These are phyloP conservation scores for Chaetodon trifascialis DNA, from an alignment of 2,113 vertebrate genomes.

Conservation along the genomic window DNA sequence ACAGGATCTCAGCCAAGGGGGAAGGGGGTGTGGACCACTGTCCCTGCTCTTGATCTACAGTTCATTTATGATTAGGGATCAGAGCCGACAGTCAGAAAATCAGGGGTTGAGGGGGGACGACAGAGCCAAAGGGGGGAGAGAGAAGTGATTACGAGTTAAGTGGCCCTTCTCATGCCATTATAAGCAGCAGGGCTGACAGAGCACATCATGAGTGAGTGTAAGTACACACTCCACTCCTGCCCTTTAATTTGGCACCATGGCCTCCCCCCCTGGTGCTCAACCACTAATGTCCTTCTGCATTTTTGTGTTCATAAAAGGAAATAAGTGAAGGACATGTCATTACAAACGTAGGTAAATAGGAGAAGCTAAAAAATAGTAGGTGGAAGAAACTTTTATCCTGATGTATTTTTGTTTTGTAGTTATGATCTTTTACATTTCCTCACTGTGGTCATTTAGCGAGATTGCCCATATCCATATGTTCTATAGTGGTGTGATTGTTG, in stretches of 20 bases:
- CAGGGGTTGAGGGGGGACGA: slow-evolving; percentile 45
- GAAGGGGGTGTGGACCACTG: slow-evolving; percentile 74
- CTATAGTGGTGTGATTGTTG: slow-evolving; percentile 8
- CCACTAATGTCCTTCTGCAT: slow-evolving; percentile 74
- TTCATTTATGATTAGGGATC: slow-evolving; percentile 83
- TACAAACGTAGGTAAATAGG: slow-evolving; percentile 45
- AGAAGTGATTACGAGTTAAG: slow-evolving; percentile 84
- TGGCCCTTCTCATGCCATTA: slow-evolving; percentile 82
- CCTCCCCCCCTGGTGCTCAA: slow-evolving; percentile 59
- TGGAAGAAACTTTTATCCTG: background rate
- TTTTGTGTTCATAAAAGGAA: slow-evolving; percentile 68
- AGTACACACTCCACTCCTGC: slow-evolving; percentile 78
- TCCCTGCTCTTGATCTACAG: slow-evolving; percentile 76
- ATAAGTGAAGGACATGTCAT: slow-evolving; percentile 46
- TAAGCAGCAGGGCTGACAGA: slow-evolving; percentile 77
- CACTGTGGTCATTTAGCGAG: background rate
- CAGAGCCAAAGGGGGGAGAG: slow-evolving; percentile 65
- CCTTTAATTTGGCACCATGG: slow-evolving; percentile 80
- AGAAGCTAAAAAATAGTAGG: background rate
- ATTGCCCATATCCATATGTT: background rate
- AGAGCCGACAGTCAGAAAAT: slow-evolving; percentile 72
- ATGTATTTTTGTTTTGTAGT: background rate
- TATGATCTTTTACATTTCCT: background rate
- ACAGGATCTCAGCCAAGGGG: slow-evolving; percentile 67
- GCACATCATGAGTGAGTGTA: slow-evolving; percentile 76